Evolutionary conservation across 1,140 invertebrate species (phyloP), one percentile per base, ranked within the genome.

Genomic region (Aporrectodea caliginosa): DNA sequence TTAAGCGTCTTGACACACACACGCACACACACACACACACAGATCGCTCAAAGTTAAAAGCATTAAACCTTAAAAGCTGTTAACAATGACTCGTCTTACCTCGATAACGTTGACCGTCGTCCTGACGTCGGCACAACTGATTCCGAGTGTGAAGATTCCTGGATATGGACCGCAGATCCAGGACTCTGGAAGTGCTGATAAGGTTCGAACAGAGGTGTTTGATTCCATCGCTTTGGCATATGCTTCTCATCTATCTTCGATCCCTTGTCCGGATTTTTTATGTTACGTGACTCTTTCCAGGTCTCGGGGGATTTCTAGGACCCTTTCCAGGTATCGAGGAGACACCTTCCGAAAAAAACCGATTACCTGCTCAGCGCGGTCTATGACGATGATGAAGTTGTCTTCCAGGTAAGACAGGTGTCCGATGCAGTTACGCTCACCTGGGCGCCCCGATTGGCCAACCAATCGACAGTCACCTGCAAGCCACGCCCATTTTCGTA

Each of bases 401-500:
- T 58, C 43, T 58, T 58, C 43, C 43, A 58, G 43, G 43, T 58
- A 22, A 58, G 43, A 58, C 43, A 12, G 6, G 6, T 12, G 6
- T 58, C 43, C 6, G 43, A 6, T 58, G 6, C 43, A 58, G 6
- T 22, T 58, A 22, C 43, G 43, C 43, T 58, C 43, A 58, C 43
- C 43, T 58, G 43, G 43, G 43, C 6, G 6, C 43, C 6, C 22
- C 43, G 22, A 58, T 58, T 58, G 43, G 43, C 6, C 43, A 22
- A 58, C 6, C 6, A 12, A 22, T 58, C 22, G 43, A 58, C 43
- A 58, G 6, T 22, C 22, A 22, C 43, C 22, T 12, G 43, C 6
- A 58, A 58, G 43, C 43, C 43, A 58, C 43, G 43, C 43, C 43
- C 43, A n/a, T n/a, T n/a, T n/a, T n/a, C n/a, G n/a, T n/a, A n/a